Conservation (phyloP, 2,797 vertebrate species). For the Luscinia megarhynchos region DNA sequence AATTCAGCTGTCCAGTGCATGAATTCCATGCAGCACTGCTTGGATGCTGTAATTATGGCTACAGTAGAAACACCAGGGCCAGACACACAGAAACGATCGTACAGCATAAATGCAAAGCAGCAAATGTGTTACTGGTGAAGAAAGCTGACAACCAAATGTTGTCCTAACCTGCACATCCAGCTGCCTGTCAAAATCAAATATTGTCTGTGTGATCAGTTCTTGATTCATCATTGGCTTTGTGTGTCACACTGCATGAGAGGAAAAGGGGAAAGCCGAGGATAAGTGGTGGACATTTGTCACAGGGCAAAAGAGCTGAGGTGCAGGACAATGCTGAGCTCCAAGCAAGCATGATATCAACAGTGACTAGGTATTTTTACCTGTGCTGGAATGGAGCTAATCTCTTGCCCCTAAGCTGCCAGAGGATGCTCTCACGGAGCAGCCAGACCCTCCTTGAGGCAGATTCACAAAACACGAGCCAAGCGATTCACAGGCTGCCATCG, state of each 20-base stretch:
- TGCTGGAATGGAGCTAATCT: neutral
- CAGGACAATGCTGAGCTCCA: neutral
- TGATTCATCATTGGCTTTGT: neutral
- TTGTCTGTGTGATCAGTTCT: neutral
- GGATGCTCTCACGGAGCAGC: neutral
- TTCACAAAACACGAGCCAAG: neutral
- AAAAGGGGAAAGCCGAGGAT: neutral
- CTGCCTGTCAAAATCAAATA: neutral
- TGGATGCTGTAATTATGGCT: constrained; percentile 10
- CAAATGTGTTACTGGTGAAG: neutral
- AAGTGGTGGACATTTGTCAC: neutral
- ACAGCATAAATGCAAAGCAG: neutral
- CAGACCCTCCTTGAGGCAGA: constrained; percentile 6
- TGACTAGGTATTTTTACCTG: neutral
- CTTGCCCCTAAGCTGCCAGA: constrained; percentile 18
- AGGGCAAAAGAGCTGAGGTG: neutral
- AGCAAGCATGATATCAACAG: neutral
- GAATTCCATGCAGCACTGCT: neutral
- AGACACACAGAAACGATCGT: neutral
- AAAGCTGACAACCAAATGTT: neutral
- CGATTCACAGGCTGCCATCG: constrained; percentile 52
- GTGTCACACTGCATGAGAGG: neutral
- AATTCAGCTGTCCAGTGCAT: neutral
- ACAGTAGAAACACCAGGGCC: neutral
- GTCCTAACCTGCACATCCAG: neutral